Percentiles rank a stretch among this genome's conserved stretches.
These are phyloP conservation scores for Metacarcinus magister DNA, from an alignment of 2,888 invertebrate species.

Conservation along the genomic window DNA sequence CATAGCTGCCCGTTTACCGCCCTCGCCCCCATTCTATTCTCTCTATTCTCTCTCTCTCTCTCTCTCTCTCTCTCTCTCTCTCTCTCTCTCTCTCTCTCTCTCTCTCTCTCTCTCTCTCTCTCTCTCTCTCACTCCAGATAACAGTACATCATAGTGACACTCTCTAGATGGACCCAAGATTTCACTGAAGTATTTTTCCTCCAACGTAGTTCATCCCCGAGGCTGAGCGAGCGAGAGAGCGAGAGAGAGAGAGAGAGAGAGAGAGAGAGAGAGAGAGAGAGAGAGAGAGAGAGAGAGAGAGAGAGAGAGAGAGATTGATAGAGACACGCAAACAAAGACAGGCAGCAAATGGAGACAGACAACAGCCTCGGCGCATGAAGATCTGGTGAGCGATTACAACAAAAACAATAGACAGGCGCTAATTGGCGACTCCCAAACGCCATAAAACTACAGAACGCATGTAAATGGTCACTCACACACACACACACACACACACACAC, in stretches of 20 bases:
- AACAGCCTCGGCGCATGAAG: not conserved
- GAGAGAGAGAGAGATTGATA: too few relatives aligned
- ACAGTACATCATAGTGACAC: conserved; percentile 22
- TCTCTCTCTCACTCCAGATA: not conserved
- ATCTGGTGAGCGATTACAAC: not conserved
- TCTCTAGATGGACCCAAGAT: not conserved
- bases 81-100: not conserved
- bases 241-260: not conserved
- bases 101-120: conserved; percentile 26
- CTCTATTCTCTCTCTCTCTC: too few relatives aligned
- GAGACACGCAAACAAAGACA: too few relatives aligned
- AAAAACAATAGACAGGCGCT: conserved; percentile 65
- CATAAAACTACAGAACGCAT: conserved; percentile 64
- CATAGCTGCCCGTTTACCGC: not conserved
- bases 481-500: conserved; percentile 55
- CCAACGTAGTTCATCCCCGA: not conserved
- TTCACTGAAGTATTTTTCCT: not conserved
- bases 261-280: conserved; percentile 3
- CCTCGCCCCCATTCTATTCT: not conserved
- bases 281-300: conserved; percentile 36
- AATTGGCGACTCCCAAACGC: conserved; percentile 50
- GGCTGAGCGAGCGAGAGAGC: too few relatives aligned
- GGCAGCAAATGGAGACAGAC: too few relatives aligned
- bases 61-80: not conserved
- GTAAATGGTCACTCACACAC: conserved; percentile 63